phyloP scores from a whole-genome alignment of 2,797 vertebrate genomes.

The Gobionotothen gibberifrons region DNA sequence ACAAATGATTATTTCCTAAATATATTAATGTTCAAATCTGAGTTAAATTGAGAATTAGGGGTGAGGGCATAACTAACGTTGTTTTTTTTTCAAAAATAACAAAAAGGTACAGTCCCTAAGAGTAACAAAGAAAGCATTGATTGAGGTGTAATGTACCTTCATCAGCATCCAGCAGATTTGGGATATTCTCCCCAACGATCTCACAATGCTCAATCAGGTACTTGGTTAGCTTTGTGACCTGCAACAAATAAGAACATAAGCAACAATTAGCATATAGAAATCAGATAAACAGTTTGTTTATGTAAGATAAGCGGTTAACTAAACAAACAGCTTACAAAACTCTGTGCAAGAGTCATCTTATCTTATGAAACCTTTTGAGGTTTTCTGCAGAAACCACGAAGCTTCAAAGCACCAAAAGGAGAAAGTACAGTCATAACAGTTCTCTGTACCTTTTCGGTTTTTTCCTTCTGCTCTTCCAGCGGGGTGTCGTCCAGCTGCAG shows the following conservation, averaged over 20 bases:
- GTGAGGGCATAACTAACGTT: too few species aligned
- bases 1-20: not conserved
- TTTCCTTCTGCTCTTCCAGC: constrained; percentile 85
- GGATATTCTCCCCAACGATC: constrained; percentile 88
- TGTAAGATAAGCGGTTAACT: not conserved
- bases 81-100: not conserved
- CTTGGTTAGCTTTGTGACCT: constrained; percentile 91
- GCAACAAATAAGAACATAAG: constrained; percentile 35
- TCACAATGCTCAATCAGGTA: constrained; percentile 91
- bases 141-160: constrained; percentile 74
- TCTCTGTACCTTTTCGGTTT: constrained; percentile 87
- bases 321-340: not conserved
- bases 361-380: constrained; percentile 65
- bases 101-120: not conserved
- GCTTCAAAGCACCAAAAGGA: constrained; percentile 63
- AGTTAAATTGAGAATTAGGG: not conserved
- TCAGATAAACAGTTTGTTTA: not conserved
- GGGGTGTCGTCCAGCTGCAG: constrained; percentile 79
- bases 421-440: constrained; percentile 45
- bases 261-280: not conserved
- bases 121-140: not conserved
- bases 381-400: constrained; percentile 62
- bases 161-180: constrained; percentile 78
- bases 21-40: not conserved
- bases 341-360: not conserved